phyloP scores from a whole-genome alignment of 2,888 invertebrate genomes.

The Andrena flavipes region DNA sequence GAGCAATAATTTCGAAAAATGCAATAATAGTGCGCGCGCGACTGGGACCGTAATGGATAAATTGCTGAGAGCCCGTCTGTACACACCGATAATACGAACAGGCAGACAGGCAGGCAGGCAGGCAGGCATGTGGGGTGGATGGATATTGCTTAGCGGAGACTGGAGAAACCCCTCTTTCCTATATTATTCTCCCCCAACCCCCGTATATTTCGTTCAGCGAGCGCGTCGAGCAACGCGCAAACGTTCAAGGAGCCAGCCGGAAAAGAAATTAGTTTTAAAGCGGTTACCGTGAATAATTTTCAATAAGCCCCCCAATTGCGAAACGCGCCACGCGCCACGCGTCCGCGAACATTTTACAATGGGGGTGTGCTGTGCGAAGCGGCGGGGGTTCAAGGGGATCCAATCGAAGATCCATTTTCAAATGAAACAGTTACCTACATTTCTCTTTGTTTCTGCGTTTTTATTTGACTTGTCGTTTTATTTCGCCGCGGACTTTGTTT shows the following conservation, averaged over 20 bases:
- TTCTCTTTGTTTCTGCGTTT: constrained; percentile 13
- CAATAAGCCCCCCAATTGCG: constrained; percentile 25
- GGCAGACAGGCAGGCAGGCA: constrained; percentile 79
- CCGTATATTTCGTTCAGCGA: constrained; percentile 71
- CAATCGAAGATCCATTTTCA: constrained; percentile 6
- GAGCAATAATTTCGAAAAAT: constrained; percentile 82
- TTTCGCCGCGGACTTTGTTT: constrained; percentile 4
- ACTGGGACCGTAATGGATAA: constrained; percentile 84
- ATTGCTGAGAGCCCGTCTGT: constrained; percentile 82
- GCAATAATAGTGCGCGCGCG: constrained; percentile 83
- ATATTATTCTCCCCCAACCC: constrained; percentile 83
- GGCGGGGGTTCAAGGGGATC: background rate
- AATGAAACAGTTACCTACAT: constrained; percentile 14
- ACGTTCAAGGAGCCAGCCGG: constrained; percentile 61
- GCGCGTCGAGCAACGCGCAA: constrained; percentile 71
- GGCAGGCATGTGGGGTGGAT: constrained; percentile 82
- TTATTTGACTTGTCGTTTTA: constrained; percentile 25
- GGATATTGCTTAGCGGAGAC: constrained; percentile 83
- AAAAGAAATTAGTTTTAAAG: constrained; percentile 47
- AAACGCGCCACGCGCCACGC: background rate
- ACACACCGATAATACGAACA: constrained; percentile 82
- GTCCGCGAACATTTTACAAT: background rate
- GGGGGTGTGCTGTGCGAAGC: background rate
- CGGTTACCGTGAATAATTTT: constrained; percentile 46
- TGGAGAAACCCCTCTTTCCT: constrained; percentile 81